Percentiles rank a stretch among this genome's conserved stretches.
These are phyloP conservation scores for Dicycla oo DNA, from an alignment of 2,888 invertebrate species.

Conservation along the genomic window DNA sequence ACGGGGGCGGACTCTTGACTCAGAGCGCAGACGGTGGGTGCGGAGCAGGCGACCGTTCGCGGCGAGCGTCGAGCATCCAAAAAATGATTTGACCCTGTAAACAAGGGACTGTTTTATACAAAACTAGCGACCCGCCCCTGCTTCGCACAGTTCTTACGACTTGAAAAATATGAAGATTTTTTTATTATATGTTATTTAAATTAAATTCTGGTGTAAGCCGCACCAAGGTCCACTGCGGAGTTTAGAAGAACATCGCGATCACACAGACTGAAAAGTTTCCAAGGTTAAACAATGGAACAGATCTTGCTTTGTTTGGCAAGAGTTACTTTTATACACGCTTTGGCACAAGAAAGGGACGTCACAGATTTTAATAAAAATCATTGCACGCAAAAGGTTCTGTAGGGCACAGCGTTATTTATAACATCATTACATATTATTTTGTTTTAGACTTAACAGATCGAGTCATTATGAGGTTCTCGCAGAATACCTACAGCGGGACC, in stretches of 20 bases:
- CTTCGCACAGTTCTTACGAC: background rate
- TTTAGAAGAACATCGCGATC: background rate
- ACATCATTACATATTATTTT: background rate
- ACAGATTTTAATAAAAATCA: background rate
- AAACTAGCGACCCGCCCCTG: no score
- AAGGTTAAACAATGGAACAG: background rate
- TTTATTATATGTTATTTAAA: background rate
- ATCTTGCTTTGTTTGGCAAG: background rate
- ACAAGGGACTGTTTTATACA: background rate
- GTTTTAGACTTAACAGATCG: slow-evolving; percentile 27
- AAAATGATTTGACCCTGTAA: no score
- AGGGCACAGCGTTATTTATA: no score
- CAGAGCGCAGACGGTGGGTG: no score
- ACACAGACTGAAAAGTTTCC: no score
- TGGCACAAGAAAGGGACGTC: background rate
- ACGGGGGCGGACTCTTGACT: no score
- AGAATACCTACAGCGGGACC: slow-evolving; percentile 74
- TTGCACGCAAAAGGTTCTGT: no score
- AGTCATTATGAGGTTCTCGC: slow-evolving; percentile 73
- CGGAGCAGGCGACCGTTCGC: no score
- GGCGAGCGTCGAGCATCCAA: no score
- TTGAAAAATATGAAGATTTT: no score
- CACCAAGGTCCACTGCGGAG: background rate
- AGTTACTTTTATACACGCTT: background rate
- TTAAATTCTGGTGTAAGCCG: no score